phyloP scores from a whole-genome alignment of 2,113 vertebrate species.

The Bos indicus region DNA sequence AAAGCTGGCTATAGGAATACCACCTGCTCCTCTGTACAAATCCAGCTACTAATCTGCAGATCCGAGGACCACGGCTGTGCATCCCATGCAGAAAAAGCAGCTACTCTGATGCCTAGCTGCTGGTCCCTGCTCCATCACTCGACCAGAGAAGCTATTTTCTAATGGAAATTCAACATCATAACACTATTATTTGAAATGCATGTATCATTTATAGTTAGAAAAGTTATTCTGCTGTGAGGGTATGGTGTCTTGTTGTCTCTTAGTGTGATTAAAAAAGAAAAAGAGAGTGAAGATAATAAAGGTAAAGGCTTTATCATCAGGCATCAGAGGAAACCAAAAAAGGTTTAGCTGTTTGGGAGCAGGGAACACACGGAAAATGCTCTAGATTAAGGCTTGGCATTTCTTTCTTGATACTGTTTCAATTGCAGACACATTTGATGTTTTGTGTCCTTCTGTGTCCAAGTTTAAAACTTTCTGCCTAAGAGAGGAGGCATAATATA shows the following conservation, averaged over 20 bases:
- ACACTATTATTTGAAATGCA: background rate
- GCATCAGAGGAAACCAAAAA: background rate
- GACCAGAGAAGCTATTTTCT: background rate
- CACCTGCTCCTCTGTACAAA: constrained; percentile 54
- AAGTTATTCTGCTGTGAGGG: background rate
- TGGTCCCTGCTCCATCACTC: background rate
- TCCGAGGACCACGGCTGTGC: background rate
- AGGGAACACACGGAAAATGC: background rate
- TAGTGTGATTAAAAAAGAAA: background rate
- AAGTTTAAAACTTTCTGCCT: constrained; percentile 50
- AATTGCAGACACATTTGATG: background rate
- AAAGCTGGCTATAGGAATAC: constrained; percentile 8
- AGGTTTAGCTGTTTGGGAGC: background rate
- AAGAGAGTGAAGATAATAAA: background rate
- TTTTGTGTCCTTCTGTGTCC: background rate
- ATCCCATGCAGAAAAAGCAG: background rate
- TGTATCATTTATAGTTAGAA: background rate
- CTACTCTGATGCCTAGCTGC: background rate
- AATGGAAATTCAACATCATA: background rate
- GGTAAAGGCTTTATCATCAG: background rate
- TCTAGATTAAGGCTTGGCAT: background rate
- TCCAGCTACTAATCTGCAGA: constrained; percentile 20
- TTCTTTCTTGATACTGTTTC: background rate
- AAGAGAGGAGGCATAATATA: background rate
- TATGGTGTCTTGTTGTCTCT: background rate